These are phyloP conservation scores for Acrocephalus arundinaceus DNA, from an alignment of 2,113 vertebrate species.

Conservation along the genomic window DNA sequence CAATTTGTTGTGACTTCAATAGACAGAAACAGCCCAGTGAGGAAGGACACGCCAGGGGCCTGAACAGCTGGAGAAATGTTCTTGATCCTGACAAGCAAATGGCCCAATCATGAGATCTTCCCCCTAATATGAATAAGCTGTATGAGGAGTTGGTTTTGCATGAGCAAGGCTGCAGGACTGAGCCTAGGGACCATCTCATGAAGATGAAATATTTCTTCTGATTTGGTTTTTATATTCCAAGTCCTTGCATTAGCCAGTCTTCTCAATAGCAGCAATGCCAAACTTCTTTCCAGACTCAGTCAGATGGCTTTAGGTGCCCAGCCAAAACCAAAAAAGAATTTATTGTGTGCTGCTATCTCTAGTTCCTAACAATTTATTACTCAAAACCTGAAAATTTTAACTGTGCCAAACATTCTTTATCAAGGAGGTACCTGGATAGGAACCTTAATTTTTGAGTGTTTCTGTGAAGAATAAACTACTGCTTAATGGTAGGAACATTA, in stretches of 20 bases:
- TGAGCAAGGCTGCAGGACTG: neutral
- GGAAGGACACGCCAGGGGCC: fast-evolving
- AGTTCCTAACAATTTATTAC: constrained; percentile 48
- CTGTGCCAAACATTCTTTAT: constrained; percentile 72
- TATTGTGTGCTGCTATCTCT: constrained; percentile 52
- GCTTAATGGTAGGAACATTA: neutral
- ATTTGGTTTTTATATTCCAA: constrained; percentile 23
- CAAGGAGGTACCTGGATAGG: constrained; percentile 59
- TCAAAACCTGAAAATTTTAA: constrained; percentile 48
- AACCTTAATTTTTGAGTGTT: constrained; percentile 38
- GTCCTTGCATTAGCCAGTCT: constrained; percentile 24
- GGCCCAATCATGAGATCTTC: neutral
- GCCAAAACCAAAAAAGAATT: constrained; percentile 8
- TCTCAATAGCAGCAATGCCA: constrained; percentile 21
- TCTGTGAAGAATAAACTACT: constrained; percentile 62
- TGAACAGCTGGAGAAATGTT: neutral
- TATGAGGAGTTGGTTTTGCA: neutral
- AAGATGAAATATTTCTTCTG: constrained; percentile 36
- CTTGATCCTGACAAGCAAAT: neutral
- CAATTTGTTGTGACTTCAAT: neutral
- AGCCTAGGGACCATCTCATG: neutral
- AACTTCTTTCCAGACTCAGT: constrained; percentile 41
- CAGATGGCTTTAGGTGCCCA: constrained; percentile 41
- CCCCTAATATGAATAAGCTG: neutral
- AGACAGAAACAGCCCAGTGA: neutral